Percentiles rank a stretch among this genome's conserved stretches.
phyloP scores from a whole-genome alignment of 2,113 vertebrate species.

The Tetrao urogallus region DNA sequence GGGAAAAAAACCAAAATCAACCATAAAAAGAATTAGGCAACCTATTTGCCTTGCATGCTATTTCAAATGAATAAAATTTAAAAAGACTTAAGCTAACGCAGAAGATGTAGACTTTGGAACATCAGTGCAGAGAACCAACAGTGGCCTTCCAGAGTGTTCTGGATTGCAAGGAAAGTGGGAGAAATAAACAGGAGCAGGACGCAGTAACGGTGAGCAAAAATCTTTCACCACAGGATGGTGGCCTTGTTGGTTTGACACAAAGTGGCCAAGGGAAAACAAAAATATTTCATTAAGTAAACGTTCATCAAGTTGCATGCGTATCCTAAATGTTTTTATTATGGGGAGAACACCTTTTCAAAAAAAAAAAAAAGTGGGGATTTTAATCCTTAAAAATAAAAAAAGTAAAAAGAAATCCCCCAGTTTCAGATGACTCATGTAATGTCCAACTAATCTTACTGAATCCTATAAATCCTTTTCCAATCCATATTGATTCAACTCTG shows the following conservation, averaged over 20 bases:
- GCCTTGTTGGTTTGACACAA: not conserved
- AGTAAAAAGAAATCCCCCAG: too few relatives aligned
- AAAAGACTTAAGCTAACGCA: not conserved
- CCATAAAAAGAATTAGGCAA: not conserved
- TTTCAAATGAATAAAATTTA: not conserved
- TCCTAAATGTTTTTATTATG: not conserved
- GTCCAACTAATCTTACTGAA: not conserved
- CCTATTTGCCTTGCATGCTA: not conserved
- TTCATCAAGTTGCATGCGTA: not conserved
- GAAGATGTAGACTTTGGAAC: not conserved
- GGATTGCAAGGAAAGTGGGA: not conserved
- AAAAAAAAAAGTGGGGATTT: not conserved
- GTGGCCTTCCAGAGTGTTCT: not conserved
- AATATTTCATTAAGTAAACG: rapidly evolving
- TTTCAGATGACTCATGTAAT: not conserved
- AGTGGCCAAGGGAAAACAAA: not conserved
- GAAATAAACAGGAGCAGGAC: not conserved
- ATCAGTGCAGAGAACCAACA: not conserved
- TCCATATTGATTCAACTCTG: not conserved
- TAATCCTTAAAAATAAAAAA: not conserved
- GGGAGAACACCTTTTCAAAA: not conserved
- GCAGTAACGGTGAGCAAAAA: not conserved
- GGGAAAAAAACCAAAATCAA: not conserved
- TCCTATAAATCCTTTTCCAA: not conserved
- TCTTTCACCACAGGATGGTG: not conserved